Evolutionary conservation across 2,797 vertebrate species (phyloP).

Genomic region (Sphenopsis melanotis): DNA sequence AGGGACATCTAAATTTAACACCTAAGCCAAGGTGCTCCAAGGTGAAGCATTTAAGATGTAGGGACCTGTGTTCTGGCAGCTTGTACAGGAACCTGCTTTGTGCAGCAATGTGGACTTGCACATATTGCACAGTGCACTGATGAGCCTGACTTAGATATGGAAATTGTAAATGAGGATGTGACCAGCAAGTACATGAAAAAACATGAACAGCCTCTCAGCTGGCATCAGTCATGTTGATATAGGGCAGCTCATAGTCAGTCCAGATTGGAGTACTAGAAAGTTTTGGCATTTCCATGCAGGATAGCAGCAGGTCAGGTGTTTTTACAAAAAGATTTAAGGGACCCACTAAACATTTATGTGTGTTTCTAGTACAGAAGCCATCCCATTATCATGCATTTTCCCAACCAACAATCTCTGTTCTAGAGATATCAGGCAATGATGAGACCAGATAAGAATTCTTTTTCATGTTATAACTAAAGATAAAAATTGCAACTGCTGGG

Average conservation of each 20-base stretch:
- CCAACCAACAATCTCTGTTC: background rate
- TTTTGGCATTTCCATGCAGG: background rate
- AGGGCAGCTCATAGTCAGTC: background rate
- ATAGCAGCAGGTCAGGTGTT: background rate
- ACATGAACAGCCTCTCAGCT: accelerated
- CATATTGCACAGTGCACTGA: accelerated
- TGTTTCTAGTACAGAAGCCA: background rate
- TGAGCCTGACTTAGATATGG: background rate
- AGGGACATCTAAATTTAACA: background rate
- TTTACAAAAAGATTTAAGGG: background rate
- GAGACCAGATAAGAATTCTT: background rate
- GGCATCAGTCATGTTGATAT: background rate
- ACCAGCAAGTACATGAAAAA: background rate
- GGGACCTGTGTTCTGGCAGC: background rate
- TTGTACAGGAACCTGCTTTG: background rate
- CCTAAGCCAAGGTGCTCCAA: background rate
- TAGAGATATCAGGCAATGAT: background rate
- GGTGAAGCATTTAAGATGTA: background rate
- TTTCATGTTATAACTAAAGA: background rate
- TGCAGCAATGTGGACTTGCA: background rate
- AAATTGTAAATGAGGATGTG: background rate
- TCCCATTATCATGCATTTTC: background rate
- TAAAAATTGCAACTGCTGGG: background rate
- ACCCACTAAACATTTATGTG: background rate
- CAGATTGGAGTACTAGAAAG: background rate